Conservation (phyloP, 2,113 vertebrate species). For the Numida meleagris region DNA sequence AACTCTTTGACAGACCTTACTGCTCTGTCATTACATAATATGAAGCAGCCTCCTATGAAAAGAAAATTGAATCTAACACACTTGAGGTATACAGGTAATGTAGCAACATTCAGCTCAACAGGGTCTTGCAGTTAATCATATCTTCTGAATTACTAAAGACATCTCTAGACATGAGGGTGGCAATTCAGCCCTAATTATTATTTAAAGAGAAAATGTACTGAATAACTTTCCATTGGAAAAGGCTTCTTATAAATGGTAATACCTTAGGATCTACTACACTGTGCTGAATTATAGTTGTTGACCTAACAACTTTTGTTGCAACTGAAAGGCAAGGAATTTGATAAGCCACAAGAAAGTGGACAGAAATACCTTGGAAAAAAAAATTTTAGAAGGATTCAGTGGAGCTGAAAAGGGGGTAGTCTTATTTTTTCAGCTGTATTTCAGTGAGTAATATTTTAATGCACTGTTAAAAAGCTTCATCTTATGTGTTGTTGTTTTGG, state of each 20-base stretch:
- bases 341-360: background rate
- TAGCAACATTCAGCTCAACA: background rate
- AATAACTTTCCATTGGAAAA: background rate
- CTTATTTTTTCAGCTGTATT: conserved; percentile 5
- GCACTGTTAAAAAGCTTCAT: background rate
- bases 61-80: background rate
- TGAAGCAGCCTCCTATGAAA: background rate
- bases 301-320: background rate
- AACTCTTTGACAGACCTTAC: background rate
- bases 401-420: background rate
- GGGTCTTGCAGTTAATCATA: background rate
- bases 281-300: background rate
- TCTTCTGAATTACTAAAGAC: background rate
- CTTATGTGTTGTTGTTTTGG: background rate
- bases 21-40: background rate
- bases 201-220: background rate
- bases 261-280: background rate
- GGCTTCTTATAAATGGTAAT: background rate
- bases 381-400: background rate
- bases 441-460: background rate
- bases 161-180: background rate
- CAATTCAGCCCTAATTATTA: background rate
- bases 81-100: background rate
- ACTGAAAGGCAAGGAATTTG: background rate
- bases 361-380: background rate